Evolutionary conservation across 2,888 invertebrate genomes (phyloP), one percentile per base, ranked within the genome.

Genomic region (Sepioteuthis lessoniana): DNA sequence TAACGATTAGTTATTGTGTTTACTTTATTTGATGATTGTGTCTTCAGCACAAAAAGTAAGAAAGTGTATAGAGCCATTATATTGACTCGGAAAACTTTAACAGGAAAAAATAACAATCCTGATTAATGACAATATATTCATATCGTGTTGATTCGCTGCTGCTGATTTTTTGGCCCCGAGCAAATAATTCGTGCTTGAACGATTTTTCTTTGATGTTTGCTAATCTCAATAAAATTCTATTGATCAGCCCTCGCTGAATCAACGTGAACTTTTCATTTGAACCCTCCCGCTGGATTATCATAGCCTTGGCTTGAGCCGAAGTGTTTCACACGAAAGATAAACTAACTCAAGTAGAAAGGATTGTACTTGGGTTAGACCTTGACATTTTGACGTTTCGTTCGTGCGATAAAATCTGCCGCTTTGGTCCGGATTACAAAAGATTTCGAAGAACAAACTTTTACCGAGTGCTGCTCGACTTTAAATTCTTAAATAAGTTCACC

Each of bases 231-330:
- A 76, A 76, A 25, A 7, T 76, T 76, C n/a, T 16, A n/a, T 76
- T n/a, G n/a, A 76, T 76, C 76, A 35, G 0, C 31, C 31, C 21
- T 60, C 28, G 25, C 60, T 31, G 60, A 60, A 19, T 76, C 25
- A 76, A 35, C n/a, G 76, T 76, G 76, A 76, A 76, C 76, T 76
- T 76, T 76, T 35, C n/a, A 76, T 76, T 76, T 76, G 76, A 76
- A 35, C 76, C n/a, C 0, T n/a, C n/a, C n/a, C 76, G n/a, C 76
- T 76, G 76, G 13, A 76, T n/a, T 4, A 76, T 76, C 76, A 1
- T n/a, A 16, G n/a, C 25, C 76, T 21, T 55, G 55, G 55, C 55
- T 55, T 19, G 5, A 21, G 55, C 55, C 21, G 25, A 25, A 55
- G 42, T 42, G 7, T 42, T 55, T 25, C 21, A 25, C 25, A 21